Conservation (phyloP, 2,888 invertebrate species). For the Drosophila seclusa region DNA sequence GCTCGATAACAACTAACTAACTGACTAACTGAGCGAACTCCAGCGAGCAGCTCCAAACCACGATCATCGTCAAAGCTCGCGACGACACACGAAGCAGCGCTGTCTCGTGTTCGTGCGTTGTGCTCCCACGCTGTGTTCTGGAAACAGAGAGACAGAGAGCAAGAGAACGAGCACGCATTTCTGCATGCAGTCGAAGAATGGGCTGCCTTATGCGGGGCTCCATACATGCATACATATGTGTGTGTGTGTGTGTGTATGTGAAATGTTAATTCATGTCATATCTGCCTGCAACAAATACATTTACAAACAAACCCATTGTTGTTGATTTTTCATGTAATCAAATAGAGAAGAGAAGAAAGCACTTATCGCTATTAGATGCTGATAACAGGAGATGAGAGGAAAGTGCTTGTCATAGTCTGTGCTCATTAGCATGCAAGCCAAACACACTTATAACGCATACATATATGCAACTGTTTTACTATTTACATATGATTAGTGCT, state of each 20-base stretch:
- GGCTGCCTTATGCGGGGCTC: conserved; percentile 10
- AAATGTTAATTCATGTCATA: conserved; percentile 42
- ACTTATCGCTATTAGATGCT: conserved; percentile 7
- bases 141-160: conserved; percentile 14
- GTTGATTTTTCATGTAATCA: conserved; percentile 50
- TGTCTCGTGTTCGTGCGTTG: conserved; percentile 16
- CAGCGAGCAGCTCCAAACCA: conserved; percentile 30
- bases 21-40: conserved; percentile 33
- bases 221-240: neutral
- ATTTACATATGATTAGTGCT: conserved; percentile 13
- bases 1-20: conserved; percentile 72
- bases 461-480: neutral
- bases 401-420: neutral
- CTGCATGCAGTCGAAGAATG: conserved; percentile 54
- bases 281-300: conserved; percentile 3
- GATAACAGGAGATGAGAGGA: neutral
- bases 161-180: conserved; percentile 1
- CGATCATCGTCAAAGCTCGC: conserved; percentile 44
- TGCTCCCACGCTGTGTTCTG: conserved; percentile 18
- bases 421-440: conserved; percentile 29
- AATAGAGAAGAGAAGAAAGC: conserved; percentile 38
- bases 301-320: conserved; percentile 19
- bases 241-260: conserved; percentile 3
- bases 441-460: conserved; percentile 7
- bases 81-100: conserved; percentile 16